phyloP scores from a whole-genome alignment of 2,797 vertebrate species.

The Clarias laeviceps region DNA sequence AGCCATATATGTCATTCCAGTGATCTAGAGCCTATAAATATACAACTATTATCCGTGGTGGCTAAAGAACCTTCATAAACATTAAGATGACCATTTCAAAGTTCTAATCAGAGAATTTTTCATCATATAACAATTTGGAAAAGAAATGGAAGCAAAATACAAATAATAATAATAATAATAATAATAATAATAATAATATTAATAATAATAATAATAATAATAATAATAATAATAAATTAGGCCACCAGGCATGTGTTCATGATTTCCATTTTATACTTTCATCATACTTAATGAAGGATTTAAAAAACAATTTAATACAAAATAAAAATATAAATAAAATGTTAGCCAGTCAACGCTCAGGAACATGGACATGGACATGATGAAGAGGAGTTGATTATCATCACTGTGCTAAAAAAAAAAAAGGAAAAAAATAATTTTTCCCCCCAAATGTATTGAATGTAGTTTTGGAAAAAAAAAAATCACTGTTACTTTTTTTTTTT shows the following conservation, averaged over 20 bases:
- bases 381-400: not conserved
- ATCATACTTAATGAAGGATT: not conserved
- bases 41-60: slow-evolving; percentile 75
- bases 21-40: slow-evolving; percentile 78
- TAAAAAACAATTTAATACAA: not conserved
- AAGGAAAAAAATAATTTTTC: not conserved
- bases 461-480: not conserved
- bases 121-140: slow-evolving; percentile 62
- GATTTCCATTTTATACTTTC: slow-evolving; percentile 37
- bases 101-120: slow-evolving; percentile 68
- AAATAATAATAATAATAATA: slow-evolving; percentile 46
- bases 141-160: slow-evolving; percentile 42
- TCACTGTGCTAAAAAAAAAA: not conserved
- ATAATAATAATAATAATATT: slow-evolving; percentile 45
- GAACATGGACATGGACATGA: not conserved
- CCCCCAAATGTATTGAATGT: not conserved
- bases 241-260: slow-evolving; percentile 42
- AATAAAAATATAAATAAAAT: not conserved
- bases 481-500: not conserved
- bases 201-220: slow-evolving; percentile 34
- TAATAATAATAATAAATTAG: slow-evolving; percentile 37
- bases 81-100: slow-evolving; percentile 72
- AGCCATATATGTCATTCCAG: slow-evolving; percentile 79
- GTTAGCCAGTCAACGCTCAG: not conserved
- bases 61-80: slow-evolving; percentile 74